A percentile compares a stretch with the other conserved stretches of the same genome.
Conservation (phyloP, 2,888 invertebrate genomes). For the Tethea ocularis region DNA sequence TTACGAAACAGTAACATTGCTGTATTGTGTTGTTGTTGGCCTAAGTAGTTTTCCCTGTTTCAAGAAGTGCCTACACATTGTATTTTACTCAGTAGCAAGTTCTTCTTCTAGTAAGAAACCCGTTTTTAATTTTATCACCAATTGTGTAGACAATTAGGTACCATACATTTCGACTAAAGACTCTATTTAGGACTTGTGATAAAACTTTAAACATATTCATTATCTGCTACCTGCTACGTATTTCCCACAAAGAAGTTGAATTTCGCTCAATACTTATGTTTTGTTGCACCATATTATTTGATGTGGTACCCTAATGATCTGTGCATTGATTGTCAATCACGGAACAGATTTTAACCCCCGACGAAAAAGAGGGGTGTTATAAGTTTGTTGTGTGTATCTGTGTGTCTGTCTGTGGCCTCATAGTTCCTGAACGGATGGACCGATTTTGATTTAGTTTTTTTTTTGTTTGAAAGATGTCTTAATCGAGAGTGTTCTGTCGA, state of each 20-base stretch:
- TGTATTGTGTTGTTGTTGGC: conserved; percentile 7
- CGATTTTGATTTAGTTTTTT: too few species aligned
- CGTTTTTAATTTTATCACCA: conserved; percentile 4
- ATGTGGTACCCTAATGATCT: not conserved
- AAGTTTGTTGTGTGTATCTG: too few species aligned
- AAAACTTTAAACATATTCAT: not conserved
- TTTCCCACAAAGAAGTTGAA: too few species aligned
- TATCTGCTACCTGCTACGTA: too few species aligned
- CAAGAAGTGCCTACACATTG: conserved; percentile 7
- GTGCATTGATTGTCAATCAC: not conserved
- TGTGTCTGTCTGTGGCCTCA: too few species aligned
- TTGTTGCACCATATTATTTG: not conserved
- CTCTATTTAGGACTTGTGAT: not conserved
- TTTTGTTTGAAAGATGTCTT: too few species aligned
- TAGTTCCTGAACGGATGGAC: too few species aligned
- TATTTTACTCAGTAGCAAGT: not conserved
- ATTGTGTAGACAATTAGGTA: not conserved
- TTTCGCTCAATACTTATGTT: too few species aligned
- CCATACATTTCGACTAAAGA: not conserved
- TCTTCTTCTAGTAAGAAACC: too few species aligned
- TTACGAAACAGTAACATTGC: conserved; percentile 11
- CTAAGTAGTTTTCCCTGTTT: conserved; percentile 11
- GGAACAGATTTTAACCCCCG: not conserved
- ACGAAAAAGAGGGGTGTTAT: too few species aligned
- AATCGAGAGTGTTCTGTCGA: too few species aligned